Base-by-base conservation (phyloP, 2,797 vertebrate species). In the Coreius guichenoti region DNA sequence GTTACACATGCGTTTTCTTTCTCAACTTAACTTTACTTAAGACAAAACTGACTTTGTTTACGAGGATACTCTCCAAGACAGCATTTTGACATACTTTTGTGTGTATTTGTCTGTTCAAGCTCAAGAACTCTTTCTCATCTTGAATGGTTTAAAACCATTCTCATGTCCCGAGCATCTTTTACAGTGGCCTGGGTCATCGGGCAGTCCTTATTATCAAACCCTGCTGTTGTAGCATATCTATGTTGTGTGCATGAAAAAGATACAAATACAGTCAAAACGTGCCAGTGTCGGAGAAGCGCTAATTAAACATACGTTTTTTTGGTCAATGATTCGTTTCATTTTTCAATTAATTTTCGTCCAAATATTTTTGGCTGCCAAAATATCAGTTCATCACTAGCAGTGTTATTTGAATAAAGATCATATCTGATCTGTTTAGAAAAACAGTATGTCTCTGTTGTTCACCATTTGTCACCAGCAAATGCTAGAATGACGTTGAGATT, bases 391-490 rank as follows among this genome's bases (percentile, higher is more conserved):
- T 47, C 23, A 49, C 70, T 13, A 70, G 11, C 19, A 23, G 12
- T 2, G 2, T 29, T 43, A 43, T 81, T 58, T 45, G n/a, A 73
- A 72, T 81, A 58, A 21, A 6, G n/a, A 29, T 13, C 6, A 43
- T 58, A 72, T 72, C 80, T 21, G n/a, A 43, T 81, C 67, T 72
- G 6, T 70, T 54, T 21, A 39, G 11, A 58, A 17, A 45, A 58
- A 72, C 49, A 8, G 49, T 51, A 56, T 58, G 80, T 73, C 69
- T 74, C 69, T 68, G 63, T 68, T 79, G 31, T 78, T 70, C 75
- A 79, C 47, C 36, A 26, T 45, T 61, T 45, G 56, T 49, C 47
- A 29, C 26, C 9, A 19, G 77, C 29, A 51, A 74, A 69, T 80
- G 68, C 47, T 86, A n/a, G 33, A 16, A 21, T 29, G 43, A 21